These are phyloP conservation scores for Minunthozetes semirufus DNA, from an alignment of 2,888 invertebrate species.

Conservation along the genomic window DNA sequence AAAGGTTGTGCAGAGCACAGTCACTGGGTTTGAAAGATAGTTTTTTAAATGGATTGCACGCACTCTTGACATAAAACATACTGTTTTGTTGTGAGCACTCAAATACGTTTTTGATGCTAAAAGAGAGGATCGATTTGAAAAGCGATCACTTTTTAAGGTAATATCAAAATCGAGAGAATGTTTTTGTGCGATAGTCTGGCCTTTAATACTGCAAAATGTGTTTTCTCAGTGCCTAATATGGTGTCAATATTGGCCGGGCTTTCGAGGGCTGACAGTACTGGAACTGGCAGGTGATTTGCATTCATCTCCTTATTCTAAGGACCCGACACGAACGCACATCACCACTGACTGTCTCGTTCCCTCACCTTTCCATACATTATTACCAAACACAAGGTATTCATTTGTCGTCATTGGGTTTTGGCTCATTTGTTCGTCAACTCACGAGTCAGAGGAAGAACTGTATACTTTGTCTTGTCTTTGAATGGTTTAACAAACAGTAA, in stretches of 20 bases:
- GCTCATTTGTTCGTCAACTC: background rate
- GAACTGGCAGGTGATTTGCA: slow-evolving; percentile 29
- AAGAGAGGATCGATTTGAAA: slow-evolving; percentile 17
- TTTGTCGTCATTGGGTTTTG: slow-evolving; percentile 4
- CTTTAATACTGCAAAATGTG: background rate
- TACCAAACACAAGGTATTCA: slow-evolving; percentile 20
- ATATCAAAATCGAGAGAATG: background rate
- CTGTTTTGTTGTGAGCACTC: background rate
- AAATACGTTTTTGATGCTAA: background rate
- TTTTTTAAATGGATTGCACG: background rate
- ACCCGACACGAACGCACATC: background rate
- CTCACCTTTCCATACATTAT: background rate
- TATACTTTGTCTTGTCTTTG: background rate
- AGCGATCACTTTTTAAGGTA: background rate
- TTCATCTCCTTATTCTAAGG: background rate
- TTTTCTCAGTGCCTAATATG: background rate
- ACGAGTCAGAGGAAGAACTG: background rate
- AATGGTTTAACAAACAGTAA: background rate
- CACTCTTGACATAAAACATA: background rate
- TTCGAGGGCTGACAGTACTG: background rate
- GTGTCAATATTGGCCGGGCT: too few species aligned
- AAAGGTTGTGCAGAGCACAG: background rate
- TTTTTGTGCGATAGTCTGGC: slow-evolving; percentile 5
- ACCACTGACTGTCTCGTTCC: too few species aligned
- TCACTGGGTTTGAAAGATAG: background rate